Evolutionary conservation across 2,113 vertebrate genomes (phyloP).

Genomic region (Etheostoma spectabile): DNA sequence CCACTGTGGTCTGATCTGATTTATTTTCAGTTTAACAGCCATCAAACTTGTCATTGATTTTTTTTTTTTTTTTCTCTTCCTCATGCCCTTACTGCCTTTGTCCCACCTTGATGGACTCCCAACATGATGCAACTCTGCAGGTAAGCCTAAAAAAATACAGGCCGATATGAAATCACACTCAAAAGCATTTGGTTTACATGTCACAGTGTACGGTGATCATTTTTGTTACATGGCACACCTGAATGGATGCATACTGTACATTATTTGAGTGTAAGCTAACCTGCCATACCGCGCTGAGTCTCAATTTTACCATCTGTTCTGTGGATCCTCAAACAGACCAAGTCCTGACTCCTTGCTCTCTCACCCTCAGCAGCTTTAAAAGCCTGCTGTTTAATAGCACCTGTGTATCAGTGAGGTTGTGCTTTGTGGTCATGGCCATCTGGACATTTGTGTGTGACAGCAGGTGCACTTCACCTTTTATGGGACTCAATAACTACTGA

Average conservation of each 20-base stretch:
- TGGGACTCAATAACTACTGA: neutral
- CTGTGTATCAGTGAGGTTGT: slow-evolving; percentile 14
- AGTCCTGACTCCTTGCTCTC: slow-evolving; percentile 26
- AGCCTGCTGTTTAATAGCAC: slow-evolving; percentile 56
- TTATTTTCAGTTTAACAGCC: slow-evolving; percentile 42
- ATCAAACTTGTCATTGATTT: slow-evolving; percentile 59
- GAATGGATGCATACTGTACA: neutral
- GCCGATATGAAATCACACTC: neutral
- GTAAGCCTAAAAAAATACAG: slow-evolving; percentile 62
- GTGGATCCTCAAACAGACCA: slow-evolving; percentile 30
- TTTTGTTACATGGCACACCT: neutral
- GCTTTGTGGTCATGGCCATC: slow-evolving; percentile 32
- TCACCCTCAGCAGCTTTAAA: slow-evolving; percentile 23
- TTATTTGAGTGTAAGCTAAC: neutral
- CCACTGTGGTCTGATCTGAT: slow-evolving; percentile 36
- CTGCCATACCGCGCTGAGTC: neutral
- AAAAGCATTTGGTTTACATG: neutral
- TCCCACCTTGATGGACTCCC: slow-evolving; percentile 34
- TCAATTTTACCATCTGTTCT: slow-evolving; percentile 32
- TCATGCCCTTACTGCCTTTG: slow-evolving; percentile 9
- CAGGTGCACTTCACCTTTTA: slow-evolving; percentile 5
- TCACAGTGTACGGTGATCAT: neutral
- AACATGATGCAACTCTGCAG: slow-evolving; percentile 58
- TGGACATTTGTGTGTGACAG: slow-evolving; percentile 29
- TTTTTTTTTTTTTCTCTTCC: slow-evolving; percentile 39